Conservation (phyloP, 2,888 invertebrate species). For the Drosophila merina region DNA sequence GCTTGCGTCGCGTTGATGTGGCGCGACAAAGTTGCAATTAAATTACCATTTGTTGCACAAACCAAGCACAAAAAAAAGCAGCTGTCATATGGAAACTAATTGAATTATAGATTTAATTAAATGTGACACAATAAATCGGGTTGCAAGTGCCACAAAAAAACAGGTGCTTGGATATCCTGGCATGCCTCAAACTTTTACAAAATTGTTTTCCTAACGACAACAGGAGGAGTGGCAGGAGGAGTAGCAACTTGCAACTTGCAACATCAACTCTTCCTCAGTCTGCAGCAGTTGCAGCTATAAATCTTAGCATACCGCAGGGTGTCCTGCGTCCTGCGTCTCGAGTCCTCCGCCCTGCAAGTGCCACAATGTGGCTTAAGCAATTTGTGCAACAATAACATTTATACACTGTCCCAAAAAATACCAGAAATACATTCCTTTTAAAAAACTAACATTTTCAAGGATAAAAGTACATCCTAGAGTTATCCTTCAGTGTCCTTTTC, state of each 20-base stretch:
- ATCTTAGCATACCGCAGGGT: slow-evolving; percentile 75
- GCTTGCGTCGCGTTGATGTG: slow-evolving; percentile 29
- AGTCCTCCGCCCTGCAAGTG: slow-evolving; percentile 24
- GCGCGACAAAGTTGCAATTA: slow-evolving; percentile 60
- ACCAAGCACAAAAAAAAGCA: slow-evolving; percentile 14
- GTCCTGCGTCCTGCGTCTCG: slow-evolving; percentile 34
- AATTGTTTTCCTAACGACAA: slow-evolving; percentile 66
- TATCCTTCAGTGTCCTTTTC: slow-evolving; percentile 4
- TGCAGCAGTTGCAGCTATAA: slow-evolving; percentile 69
- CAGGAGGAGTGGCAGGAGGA: slow-evolving; percentile 19
- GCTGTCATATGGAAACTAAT: slow-evolving; percentile 40
- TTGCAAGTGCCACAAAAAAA: not conserved
- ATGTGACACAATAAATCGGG: slow-evolving; percentile 36
- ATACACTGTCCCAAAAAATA: not conserved
- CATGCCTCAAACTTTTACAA: slow-evolving; percentile 67
- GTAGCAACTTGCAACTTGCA: slow-evolving; percentile 16
- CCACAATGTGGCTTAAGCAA: slow-evolving; percentile 76
- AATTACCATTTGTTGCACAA: slow-evolving; percentile 53
- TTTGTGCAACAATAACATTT: slow-evolving; percentile 55
- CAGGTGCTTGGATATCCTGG: slow-evolving; percentile 25
- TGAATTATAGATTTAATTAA: slow-evolving; percentile 60
- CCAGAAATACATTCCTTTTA: not conserved
- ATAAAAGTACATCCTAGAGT: too few species aligned
- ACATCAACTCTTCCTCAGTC: slow-evolving; percentile 28
- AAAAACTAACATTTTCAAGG: too few species aligned